Evolutionary conservation across 2,888 invertebrate genomes (phyloP).

Genomic region (Bruchidius siliquastri): DNA sequence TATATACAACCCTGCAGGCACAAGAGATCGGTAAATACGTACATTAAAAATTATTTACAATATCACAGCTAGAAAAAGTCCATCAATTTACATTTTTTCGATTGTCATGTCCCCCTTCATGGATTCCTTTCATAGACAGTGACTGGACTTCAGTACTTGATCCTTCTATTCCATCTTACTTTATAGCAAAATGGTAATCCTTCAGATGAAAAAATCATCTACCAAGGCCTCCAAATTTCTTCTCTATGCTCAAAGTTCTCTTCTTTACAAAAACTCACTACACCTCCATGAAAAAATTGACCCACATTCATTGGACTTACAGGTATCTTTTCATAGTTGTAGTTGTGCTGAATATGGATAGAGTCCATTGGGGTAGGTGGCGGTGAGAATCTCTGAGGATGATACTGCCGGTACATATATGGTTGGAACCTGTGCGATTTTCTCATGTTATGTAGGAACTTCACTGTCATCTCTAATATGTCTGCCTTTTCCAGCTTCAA

Average conservation of each 20-base stretch:
- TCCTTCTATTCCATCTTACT: too few relatives aligned
- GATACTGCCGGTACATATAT: slow-evolving; percentile 5
- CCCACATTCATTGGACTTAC: slow-evolving; percentile 4
- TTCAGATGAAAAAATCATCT: not conserved
- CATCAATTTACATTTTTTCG: not conserved
- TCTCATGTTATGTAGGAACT: slow-evolving; percentile 46
- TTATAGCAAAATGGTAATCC: too few relatives aligned
- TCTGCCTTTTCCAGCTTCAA: slow-evolving; percentile 30
- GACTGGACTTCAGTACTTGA: not conserved
- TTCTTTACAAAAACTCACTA: slow-evolving; percentile 4
- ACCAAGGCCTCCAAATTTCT: slow-evolving; percentile 15
- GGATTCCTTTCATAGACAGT: not conserved
- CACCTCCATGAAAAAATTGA: slow-evolving; percentile 11
- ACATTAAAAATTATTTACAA: not conserved
- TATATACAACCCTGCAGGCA: not conserved
- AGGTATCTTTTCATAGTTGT: not conserved
- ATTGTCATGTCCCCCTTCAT: not conserved
- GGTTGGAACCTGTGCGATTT: slow-evolving; percentile 3
- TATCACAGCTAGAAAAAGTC: not conserved
- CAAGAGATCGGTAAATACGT: not conserved
- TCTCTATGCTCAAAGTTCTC: not conserved
- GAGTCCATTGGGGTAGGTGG: not conserved
- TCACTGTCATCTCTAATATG: slow-evolving; percentile 28
- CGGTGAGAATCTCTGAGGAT: not conserved
- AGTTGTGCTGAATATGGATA: slow-evolving; percentile 1